Conservation (phyloP, 2,113 vertebrate species). For the Probosciger aterrimus region DNA sequence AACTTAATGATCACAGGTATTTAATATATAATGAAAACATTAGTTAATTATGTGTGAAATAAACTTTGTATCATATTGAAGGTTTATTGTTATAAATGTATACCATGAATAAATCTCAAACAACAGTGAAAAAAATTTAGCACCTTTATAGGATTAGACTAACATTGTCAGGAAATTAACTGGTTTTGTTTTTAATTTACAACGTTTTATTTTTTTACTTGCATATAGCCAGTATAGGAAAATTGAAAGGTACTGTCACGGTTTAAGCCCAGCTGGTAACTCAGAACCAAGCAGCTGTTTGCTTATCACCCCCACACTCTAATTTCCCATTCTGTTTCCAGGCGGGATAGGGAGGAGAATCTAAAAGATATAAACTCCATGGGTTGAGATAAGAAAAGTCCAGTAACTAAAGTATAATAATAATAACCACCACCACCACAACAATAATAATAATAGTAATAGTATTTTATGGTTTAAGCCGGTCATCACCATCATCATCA, state of each 20-base stretch:
- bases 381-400: too few species aligned
- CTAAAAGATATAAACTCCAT: too few species aligned
- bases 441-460: too few species aligned
- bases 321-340: too few species aligned
- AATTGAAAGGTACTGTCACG: neutral
- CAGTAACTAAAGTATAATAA: too few species aligned
- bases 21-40: neutral
- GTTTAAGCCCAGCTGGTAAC: too few species aligned
- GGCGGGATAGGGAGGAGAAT: too few species aligned
- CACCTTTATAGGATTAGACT: neutral
- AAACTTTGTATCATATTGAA: neutral
- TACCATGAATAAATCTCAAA: neutral
- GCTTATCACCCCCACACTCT: too few species aligned
- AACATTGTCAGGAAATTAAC: neutral
- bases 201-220: neutral
- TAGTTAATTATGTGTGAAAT: neutral
- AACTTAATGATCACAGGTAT: neutral
- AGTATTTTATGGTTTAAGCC: too few species aligned
- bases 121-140: neutral
- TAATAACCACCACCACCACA: too few species aligned
- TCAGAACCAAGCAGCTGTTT: too few species aligned
- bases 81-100: neutral
- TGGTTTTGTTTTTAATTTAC: neutral
- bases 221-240: neutral
- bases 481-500: too few species aligned